A percentile compares a stretch with the other conserved stretches of the same genome.
Conservation (phyloP, 2,113 vertebrate species). For the Cisticola juncidis region DNA sequence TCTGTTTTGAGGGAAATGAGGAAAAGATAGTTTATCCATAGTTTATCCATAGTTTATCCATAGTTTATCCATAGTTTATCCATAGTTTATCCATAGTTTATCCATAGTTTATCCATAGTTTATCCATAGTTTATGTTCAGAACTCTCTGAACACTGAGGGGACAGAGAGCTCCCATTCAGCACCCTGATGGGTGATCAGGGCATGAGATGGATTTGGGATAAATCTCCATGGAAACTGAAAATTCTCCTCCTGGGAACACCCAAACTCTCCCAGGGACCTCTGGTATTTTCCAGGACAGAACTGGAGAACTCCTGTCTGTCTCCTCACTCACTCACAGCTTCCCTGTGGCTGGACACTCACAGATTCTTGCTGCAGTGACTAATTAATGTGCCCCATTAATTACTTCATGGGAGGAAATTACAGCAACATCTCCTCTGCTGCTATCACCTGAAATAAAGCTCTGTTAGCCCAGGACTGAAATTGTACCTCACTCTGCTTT, state of each 20-base stretch:
- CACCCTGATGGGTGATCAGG: not conserved
- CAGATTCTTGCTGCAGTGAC: not conserved
- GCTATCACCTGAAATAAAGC: not conserved
- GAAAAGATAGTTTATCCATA: not conserved
- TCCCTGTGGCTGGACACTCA: not conserved
- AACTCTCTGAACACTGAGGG: not conserved
- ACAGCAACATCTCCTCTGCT: not conserved
- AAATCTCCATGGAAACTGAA: not conserved
- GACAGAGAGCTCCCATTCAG: not conserved
- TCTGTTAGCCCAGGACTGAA: not conserved
- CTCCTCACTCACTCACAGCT: not conserved
- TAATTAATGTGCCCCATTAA: not conserved
- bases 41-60: not conserved
- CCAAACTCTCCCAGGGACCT: not conserved
- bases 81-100: not conserved
- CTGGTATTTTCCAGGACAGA: not conserved
- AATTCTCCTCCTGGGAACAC: not conserved
- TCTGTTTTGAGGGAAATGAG: not conserved
- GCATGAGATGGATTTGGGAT: not conserved
- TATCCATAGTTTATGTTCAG: not conserved
- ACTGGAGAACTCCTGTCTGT: not conserved
- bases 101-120: accelerated
- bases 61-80: accelerated
- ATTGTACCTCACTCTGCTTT: not conserved
- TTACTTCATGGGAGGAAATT: not conserved